A percentile compares a stretch with the other conserved stretches of the same genome.
Evolutionary conservation across 2,113 vertebrate genomes (phyloP).

Genomic region (Vanacampus margaritifer): DNA sequence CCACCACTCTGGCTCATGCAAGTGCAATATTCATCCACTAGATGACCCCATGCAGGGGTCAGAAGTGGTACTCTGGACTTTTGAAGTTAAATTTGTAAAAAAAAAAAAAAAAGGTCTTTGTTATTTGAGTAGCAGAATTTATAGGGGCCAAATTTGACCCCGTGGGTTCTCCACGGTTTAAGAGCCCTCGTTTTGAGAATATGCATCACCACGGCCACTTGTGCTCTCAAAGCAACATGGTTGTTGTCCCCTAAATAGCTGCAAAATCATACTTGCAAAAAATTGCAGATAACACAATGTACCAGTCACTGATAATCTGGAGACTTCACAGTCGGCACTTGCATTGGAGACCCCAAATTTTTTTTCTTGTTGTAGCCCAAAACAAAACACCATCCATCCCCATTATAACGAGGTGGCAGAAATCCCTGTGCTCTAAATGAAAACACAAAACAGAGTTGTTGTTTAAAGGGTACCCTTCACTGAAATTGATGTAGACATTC

Average conservation of each 20-base stretch:
- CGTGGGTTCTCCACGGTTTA: no score
- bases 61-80: no score
- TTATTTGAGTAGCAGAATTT: no score
- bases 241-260: neutral
- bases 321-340: conserved; percentile 1
- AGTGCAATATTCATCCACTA: no score
- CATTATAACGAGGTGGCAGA: neutral
- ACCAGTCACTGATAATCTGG: neutral
- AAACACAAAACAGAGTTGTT: neutral
- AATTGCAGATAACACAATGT: neutral
- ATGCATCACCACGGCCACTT: neutral
- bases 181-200: neutral
- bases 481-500: neutral
- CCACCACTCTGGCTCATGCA: no score
- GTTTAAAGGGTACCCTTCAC: neutral
- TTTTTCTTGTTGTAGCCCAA: neutral
- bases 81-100: no score
- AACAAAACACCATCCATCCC: neutral
- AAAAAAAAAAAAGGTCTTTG: no score
- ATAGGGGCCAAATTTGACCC: no score
- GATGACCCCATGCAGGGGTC: no score
- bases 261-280: neutral
- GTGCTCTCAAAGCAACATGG: neutral
- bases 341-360: conserved; percentile 2
- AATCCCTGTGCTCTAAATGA: neutral